phyloP scores from a whole-genome alignment of 2,113 vertebrate genomes.

The Argyrosomus japonicus region DNA sequence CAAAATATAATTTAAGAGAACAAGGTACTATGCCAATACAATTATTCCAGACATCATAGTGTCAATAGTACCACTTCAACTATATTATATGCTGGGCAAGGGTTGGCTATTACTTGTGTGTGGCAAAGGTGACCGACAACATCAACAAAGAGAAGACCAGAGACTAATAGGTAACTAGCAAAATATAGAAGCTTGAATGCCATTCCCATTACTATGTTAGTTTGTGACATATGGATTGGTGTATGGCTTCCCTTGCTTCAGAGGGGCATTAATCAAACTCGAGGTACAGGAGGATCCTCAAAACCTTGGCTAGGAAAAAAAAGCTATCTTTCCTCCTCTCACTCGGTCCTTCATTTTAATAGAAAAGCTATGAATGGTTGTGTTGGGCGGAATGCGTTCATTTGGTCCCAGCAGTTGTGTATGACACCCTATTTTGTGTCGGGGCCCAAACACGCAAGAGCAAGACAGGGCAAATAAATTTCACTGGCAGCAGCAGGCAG shows the following conservation, averaged over 20 bases:
- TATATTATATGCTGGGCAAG: background rate
- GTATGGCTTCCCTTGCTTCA: background rate
- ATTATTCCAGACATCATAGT: background rate
- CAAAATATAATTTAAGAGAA: background rate
- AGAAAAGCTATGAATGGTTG: conserved; percentile 61
- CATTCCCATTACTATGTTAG: conserved; percentile 27
- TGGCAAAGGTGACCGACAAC: background rate
- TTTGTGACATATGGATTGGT: conserved; percentile 21
- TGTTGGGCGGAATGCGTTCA: conserved; percentile 40
- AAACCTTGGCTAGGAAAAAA: background rate
- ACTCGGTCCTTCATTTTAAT: conserved; percentile 42
- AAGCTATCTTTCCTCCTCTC: background rate
- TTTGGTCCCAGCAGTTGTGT: conserved; percentile 27
- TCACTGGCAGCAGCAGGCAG: conserved; percentile 20
- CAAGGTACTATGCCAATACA: background rate
- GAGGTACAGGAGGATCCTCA: conserved; percentile 3
- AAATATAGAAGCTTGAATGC: conserved; percentile 16
- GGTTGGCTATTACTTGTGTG: background rate
- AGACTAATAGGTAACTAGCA: conserved; percentile 1
- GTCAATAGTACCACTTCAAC: background rate
- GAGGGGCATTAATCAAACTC: conserved; percentile 44
- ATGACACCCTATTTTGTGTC: conserved; percentile 66
- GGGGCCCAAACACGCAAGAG: conserved; percentile 25
- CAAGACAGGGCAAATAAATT: conserved; percentile 62
- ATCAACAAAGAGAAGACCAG: background rate